These are phyloP conservation scores for Accipiter cooperii DNA, from an alignment of 2,113 vertebrate genomes.

Conservation along the genomic window DNA sequence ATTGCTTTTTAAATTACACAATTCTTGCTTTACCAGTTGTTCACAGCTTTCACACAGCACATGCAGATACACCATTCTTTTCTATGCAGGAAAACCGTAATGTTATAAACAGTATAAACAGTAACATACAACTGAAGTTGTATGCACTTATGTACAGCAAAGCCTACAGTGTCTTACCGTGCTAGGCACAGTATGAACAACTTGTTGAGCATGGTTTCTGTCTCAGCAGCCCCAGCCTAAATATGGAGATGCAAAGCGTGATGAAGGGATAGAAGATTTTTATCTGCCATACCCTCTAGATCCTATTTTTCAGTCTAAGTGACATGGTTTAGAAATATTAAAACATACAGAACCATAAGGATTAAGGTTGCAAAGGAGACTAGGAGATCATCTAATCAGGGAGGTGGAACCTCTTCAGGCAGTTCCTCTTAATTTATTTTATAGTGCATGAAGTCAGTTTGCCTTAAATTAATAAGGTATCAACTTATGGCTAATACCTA, in stretches of 20 bases:
- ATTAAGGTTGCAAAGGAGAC: not conserved
- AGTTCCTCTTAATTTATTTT: not conserved
- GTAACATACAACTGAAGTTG: not conserved
- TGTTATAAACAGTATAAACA: not conserved
- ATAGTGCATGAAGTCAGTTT: not conserved
- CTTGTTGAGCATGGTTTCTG: not conserved
- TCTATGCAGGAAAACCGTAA: not conserved
- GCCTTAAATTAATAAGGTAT: not conserved
- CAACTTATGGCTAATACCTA: not conserved
- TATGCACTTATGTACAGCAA: not conserved
- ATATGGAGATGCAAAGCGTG: not conserved
- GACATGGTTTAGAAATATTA: not conserved
- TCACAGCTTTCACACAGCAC: not conserved
- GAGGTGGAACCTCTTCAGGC: not conserved
- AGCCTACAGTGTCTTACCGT: not conserved
- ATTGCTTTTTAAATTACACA: not conserved
- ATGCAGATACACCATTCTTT: not conserved
- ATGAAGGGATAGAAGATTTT: not conserved
- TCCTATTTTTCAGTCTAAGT: not conserved
- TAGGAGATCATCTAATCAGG: not conserved
- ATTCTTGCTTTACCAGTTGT: not conserved
- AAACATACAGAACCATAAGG: not conserved
- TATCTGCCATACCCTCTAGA: not conserved
- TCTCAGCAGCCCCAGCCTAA: not conserved
- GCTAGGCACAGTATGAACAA: not conserved